A percentile compares a stretch with the other conserved stretches of the same genome.
Conservation (phyloP, 2,797 vertebrate genomes). For the Microctenopoma steveboyesi region DNA sequence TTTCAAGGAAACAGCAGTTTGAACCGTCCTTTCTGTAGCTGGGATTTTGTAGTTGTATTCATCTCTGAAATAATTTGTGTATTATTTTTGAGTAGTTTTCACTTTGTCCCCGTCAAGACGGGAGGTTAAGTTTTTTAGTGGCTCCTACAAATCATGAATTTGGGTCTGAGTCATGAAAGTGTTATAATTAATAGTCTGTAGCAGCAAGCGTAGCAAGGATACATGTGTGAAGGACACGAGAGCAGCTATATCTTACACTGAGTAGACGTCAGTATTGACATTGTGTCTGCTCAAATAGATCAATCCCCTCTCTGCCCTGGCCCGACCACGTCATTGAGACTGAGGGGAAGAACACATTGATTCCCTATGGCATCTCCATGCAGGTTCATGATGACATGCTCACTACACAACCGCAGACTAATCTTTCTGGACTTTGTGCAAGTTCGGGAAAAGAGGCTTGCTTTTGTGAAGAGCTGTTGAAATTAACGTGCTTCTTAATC, state of each 20-base stretch:
- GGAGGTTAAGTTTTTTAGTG: not conserved
- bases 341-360: constrained; percentile 65
- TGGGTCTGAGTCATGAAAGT: constrained; percentile 29
- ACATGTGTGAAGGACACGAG: constrained; percentile 67
- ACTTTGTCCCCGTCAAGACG: not conserved
- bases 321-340: constrained; percentile 58
- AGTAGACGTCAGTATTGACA: constrained; percentile 72
- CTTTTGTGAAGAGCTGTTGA: constrained; percentile 24
- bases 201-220: constrained; percentile 27
- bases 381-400: constrained; percentile 24
- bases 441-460: not conserved
- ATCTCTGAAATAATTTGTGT: not conserved
- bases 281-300: constrained; percentile 74
- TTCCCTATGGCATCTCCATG: constrained; percentile 44
- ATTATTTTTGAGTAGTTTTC: constrained; percentile 1
- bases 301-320: constrained; percentile 51
- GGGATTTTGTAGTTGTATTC: not conserved
- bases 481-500: constrained; percentile 25
- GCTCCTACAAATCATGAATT: constrained; percentile 20
- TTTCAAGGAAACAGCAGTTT: not conserved
- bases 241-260: constrained; percentile 67
- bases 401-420: not conserved
- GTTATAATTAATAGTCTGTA: constrained; percentile 44
- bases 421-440: not conserved
- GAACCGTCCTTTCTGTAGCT: not conserved